phyloP scores from a whole-genome alignment of 2,797 vertebrate genomes.

The Gymnopithys bicolor region DNA sequence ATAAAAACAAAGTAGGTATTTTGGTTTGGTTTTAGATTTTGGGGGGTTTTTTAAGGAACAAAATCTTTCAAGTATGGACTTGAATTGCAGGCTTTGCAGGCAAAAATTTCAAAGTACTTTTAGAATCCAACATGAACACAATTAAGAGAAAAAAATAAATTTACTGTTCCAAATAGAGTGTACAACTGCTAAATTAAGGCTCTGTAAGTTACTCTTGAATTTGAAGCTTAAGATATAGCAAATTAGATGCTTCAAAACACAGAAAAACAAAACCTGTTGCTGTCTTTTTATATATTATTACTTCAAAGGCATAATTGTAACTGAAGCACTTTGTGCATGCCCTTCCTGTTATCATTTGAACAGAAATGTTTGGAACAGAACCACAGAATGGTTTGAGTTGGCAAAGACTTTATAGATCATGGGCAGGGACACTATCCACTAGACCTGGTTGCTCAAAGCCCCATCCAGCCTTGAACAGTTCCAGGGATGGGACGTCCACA shows the following conservation, averaged over 20 bases:
- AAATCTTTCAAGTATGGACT: neutral
- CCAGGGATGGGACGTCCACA: neutral
- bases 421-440: neutral
- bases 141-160: neutral
- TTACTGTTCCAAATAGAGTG: neutral
- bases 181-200: neutral
- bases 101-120: neutral
- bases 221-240: neutral
- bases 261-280: neutral
- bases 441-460: neutral
- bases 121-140: rapidly evolving
- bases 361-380: neutral
- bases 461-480: neutral
- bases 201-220: neutral
- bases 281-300: neutral
- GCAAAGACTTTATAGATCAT: neutral
- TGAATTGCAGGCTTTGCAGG: neutral
- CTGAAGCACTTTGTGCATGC: neutral
- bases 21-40: neutral
- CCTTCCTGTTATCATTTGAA: neutral
- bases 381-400: neutral
- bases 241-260: neutral
- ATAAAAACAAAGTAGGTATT: neutral
- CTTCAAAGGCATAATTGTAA: neutral
- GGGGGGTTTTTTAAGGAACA: neutral